phyloP scores from a whole-genome alignment of 2,888 invertebrate genomes.

The Aspidapion aeneum region DNA sequence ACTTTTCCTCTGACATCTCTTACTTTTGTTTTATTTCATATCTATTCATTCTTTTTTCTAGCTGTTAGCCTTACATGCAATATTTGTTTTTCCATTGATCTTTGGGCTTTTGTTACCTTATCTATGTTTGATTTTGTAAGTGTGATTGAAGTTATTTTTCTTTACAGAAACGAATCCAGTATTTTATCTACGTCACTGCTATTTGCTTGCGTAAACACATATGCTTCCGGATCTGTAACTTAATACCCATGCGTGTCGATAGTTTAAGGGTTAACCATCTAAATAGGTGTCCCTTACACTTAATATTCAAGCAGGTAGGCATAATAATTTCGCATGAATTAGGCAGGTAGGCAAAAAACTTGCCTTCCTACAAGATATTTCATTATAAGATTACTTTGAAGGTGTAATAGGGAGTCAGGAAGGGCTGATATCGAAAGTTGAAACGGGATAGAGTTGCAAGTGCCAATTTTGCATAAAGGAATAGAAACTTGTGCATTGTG shows the following conservation, averaged over 20 bases:
- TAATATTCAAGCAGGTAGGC: conserved; percentile 52
- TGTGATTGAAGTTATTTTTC: no score
- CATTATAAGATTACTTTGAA: conserved; percentile 28
- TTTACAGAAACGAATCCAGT: no score
- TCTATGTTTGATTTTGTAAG: no score
- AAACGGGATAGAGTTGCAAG: conserved; percentile 27
- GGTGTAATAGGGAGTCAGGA: background rate
- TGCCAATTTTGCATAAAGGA: conserved; percentile 32
- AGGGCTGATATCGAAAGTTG: conserved; percentile 27
- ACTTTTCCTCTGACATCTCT: no score
- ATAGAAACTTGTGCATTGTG: conserved; percentile 12
- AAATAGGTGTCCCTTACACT: conserved; percentile 50
- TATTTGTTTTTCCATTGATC: no score
- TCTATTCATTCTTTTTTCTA: no score
- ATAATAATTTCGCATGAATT: conserved; percentile 50
- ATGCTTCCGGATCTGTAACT: conserved; percentile 14
- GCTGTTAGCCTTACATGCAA: no score
- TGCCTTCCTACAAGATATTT: conserved; percentile 36
- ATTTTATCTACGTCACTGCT: background rate
- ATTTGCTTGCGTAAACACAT: conserved; percentile 2
- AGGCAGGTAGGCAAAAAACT: conserved; percentile 49
- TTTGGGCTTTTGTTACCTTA: no score
- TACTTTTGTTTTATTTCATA: no score
- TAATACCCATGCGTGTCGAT: conserved; percentile 15
- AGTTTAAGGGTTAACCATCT: conserved; percentile 41